These are phyloP conservation scores for Norana najaformis DNA, from an alignment of 2,888 invertebrate species.

Conservation along the genomic window DNA sequence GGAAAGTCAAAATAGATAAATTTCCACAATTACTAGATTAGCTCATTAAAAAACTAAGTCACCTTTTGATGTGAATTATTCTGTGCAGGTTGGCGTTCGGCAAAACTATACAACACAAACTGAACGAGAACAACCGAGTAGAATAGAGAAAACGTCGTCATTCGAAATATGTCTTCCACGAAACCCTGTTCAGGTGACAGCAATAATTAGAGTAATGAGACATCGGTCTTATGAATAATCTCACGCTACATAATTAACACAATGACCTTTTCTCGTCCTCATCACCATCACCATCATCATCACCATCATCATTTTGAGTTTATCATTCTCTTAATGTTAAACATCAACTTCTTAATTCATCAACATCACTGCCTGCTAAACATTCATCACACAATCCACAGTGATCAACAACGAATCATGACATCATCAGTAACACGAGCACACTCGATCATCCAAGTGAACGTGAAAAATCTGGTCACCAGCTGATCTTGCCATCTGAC, in stretches of 20 bases:
- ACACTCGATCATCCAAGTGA: neutral
- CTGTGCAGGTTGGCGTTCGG: slow-evolving; percentile 33
- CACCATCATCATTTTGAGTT: no score
- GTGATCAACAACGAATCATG: neutral
- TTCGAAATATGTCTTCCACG: slow-evolving; percentile 37
- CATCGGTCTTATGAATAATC: no score
- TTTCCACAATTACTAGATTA: no score
- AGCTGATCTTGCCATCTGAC: neutral
- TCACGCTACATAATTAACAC: neutral
- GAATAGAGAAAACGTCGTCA: slow-evolving; percentile 40
- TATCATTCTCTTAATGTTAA: neutral
- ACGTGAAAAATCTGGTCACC: neutral
- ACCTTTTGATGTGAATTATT: neutral
- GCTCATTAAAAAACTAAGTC: neutral
- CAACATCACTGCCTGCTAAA: neutral
- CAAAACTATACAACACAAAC: slow-evolving; percentile 41
- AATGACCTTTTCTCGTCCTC: no score
- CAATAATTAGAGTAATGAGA: neutral
- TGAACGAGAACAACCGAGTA: slow-evolving; percentile 37
- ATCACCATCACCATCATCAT: neutral
- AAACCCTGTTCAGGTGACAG: slow-evolving; percentile 31
- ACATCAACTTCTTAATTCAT: neutral
- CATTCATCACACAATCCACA: neutral
- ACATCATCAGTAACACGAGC: neutral
- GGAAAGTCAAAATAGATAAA: no score